phyloP scores from a whole-genome alignment of 35 echinoderm and acorn worm species.

The Eucidaris tribuloides region DNA sequence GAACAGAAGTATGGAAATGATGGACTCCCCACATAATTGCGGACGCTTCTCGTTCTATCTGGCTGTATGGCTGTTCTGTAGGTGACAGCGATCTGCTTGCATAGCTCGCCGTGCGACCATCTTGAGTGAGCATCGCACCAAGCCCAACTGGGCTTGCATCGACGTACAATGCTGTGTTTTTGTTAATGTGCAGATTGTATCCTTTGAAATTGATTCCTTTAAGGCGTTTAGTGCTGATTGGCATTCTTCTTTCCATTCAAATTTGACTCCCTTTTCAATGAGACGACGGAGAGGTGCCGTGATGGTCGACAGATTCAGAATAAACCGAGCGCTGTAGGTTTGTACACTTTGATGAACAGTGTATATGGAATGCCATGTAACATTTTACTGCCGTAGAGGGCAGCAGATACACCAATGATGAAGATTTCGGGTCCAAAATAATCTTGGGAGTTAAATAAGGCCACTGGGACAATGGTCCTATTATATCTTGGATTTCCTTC shows the following conservation, averaged over 20 bases:
- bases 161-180: constrained; percentile 26
- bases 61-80: constrained; percentile 34
- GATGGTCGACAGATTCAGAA: constrained; percentile 50
- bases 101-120: constrained; percentile 1
- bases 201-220: constrained; percentile 25
- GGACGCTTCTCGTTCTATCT: constrained; percentile 56
- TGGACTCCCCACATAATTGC: constrained; percentile 53
- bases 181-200: constrained; percentile 9
- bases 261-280: constrained; percentile 26
- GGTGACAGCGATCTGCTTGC: constrained; percentile 9
- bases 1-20: constrained; percentile 41
- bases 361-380: no score
- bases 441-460: no score
- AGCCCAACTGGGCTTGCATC: constrained; percentile 61
- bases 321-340: constrained; percentile 41
- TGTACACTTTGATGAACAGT: no score
- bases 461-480: no score
- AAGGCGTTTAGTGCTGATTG: constrained; percentile 1
- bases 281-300: constrained; percentile 45
- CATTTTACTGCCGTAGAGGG: no score
- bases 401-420: no score
- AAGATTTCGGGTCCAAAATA: no score
- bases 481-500: no score
- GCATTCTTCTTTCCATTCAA: constrained; percentile 23
- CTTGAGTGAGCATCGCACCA: neutral